Base-by-base conservation (phyloP, 2,888 invertebrate species). In the Euclidia mi region DNA sequence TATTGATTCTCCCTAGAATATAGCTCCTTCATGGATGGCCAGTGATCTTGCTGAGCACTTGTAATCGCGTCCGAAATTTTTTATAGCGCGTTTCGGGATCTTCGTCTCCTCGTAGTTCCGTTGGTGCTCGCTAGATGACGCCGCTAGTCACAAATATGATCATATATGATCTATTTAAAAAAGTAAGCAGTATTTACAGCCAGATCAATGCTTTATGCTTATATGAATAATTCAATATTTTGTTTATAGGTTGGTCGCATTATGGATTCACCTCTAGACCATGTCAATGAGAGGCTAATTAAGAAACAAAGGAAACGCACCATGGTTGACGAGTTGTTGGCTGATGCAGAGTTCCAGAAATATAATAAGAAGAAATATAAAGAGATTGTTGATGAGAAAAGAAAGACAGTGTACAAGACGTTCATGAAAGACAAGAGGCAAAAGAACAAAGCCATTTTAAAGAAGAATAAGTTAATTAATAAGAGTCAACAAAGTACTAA, bases 301-400 rank as follows among this genome's bases (percentile, higher is more conserved):
- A 97, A 97, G 77, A 98, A 98, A 82, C 96, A 98, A 75, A 95
- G 98, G 18, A 99, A 98, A 88, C 95, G 96, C 53, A 98, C 98
- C 0, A 95, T 99, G 78, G 99, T 99, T 0, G 99, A 99, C 70
- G 99, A 99, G 82, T 95, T 99, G 1, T 89, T 99, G 82, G 97
- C 97, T 0, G 98, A 99, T 93, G 97, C 98, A 0, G 96, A 98
- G 68, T 97, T 98, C 84, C 96, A 96, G 65, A 96, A 96, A 79
- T 97, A 96, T 72, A 97, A 97, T 73, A 98, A 98, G 83, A 96
- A 96, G 72, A 97, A 97, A 86, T 98, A 96, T 81, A 96, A 96
- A 58, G 97, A 97, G 82, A 97, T 97, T 29, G 95, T 97, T 29
- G 96, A 96, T 56, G 96, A 96, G 40, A 96, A 96, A 77, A 95